Conservation (phyloP, 2,888 invertebrate species). For the Phaedon cochleariae region DNA sequence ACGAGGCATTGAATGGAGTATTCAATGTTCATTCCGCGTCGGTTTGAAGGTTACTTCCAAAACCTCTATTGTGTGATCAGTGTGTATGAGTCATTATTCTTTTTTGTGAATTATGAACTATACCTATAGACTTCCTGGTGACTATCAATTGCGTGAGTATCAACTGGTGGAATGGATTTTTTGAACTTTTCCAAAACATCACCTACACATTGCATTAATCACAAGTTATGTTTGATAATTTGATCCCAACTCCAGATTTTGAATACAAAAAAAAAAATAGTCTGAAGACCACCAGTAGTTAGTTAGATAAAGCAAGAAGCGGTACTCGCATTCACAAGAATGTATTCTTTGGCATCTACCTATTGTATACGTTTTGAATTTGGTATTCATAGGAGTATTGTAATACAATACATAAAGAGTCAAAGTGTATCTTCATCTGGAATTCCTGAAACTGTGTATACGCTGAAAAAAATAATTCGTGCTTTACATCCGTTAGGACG, state of each 20-base stretch:
- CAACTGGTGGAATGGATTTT: not conserved
- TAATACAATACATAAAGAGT: constrained; percentile 51
- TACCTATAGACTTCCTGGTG: constrained; percentile 28
- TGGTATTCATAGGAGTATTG: constrained; percentile 55
- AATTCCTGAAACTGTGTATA: constrained; percentile 50
- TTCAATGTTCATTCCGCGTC: constrained; percentile 46
- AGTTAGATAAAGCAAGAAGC: constrained; percentile 10
- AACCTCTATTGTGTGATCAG: constrained; percentile 42
- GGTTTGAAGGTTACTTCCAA: constrained; percentile 49
- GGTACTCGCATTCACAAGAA: constrained; percentile 11
- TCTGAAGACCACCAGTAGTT: not conserved
- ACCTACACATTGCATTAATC: no score
- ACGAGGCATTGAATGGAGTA: constrained; percentile 44
- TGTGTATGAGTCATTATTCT: constrained; percentile 27
- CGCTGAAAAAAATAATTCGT: constrained; percentile 49
- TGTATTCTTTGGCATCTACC: constrained; percentile 15
- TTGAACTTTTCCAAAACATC: no score
- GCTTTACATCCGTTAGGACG: constrained; percentile 52
- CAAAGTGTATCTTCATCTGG: constrained; percentile 59
- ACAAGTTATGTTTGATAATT: no score
- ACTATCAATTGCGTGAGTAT: no score
- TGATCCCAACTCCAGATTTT: no score
- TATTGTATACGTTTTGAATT: constrained; percentile 40
- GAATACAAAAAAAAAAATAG: no score
- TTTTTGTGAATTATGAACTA: constrained; percentile 27